Conservation (phyloP, 1,140 invertebrate species). For the Triops cancriformis region DNA sequence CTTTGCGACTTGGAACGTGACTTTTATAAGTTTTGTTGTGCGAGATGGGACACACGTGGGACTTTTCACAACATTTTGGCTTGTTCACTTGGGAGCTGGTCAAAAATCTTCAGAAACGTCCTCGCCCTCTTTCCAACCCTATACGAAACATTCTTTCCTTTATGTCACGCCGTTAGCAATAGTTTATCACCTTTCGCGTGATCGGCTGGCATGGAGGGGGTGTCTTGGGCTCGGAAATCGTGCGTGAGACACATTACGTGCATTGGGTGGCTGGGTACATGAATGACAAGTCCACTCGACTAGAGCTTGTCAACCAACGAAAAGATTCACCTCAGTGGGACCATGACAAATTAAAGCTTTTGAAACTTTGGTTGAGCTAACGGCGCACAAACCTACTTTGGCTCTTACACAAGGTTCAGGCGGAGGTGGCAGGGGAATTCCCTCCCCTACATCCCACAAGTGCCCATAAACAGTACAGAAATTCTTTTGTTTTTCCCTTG, state of each 20-base stretch:
- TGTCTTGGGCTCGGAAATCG: not conserved
- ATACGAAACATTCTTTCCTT: not conserved
- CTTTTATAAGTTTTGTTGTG: too few relatives aligned
- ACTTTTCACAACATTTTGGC: not conserved
- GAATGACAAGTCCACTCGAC: not conserved
- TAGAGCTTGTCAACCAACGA: not conserved
- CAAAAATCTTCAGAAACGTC: not conserved
- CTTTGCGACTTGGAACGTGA: too few relatives aligned
- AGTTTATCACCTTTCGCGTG: not conserved
- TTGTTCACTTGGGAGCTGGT: not conserved
- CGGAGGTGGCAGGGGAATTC: not conserved
- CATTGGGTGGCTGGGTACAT: not conserved
- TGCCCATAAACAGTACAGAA: too few relatives aligned
- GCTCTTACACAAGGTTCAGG: not conserved
- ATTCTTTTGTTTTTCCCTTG: too few relatives aligned
- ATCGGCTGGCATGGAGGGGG: not conserved
- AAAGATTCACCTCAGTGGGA: not conserved
- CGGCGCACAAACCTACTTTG: not conserved
- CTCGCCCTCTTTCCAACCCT: not conserved
- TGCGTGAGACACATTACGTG: not conserved
- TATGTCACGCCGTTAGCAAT: not conserved
- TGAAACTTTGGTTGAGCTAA: not conserved
- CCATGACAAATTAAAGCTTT: slow-evolving; percentile 11
- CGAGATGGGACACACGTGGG: not conserved
- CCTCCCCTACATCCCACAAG: too few relatives aligned